phyloP scores from a whole-genome alignment of 2,888 invertebrate genomes.

The Lucinisca nassula region DNA sequence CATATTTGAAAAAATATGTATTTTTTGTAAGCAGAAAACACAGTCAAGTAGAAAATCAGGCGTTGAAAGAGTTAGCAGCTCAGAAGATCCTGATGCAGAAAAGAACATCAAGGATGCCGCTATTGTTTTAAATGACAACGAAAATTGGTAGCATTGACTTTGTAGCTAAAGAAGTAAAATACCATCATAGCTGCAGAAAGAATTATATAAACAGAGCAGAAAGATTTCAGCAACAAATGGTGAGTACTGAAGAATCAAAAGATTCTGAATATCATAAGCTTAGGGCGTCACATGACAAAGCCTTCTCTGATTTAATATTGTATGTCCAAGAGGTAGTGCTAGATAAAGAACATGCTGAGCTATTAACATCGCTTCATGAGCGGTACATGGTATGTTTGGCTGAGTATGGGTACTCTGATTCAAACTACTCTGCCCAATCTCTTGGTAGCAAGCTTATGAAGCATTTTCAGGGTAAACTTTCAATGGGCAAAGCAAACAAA shows the following conservation, averaged over 20 bases:
- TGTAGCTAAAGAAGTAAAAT: too few relatives aligned
- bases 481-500: conserved; percentile 20
- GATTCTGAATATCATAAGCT: neutral
- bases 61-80: too few relatives aligned
- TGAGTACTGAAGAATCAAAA: neutral
- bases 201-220: conserved; percentile 10
- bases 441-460: conserved; percentile 11
- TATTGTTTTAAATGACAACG: too few relatives aligned
- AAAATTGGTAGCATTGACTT: too few relatives aligned
- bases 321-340: conserved; percentile 7
- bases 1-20: too few relatives aligned
- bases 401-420: neutral
- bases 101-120: too few relatives aligned
- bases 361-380: conserved; percentile 16
- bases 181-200: conserved; percentile 21
- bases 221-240: neutral
- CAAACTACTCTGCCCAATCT: conserved; percentile 6
- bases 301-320: conserved; percentile 4
- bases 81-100: too few relatives aligned
- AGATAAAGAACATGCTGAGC: neutral
- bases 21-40: too few relatives aligned
- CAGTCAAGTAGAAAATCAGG: too few relatives aligned
- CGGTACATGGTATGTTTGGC: neutral
- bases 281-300: neutral
- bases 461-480: neutral